Percentiles rank a stretch among this genome's conserved stretches.
Evolutionary conservation across 2,113 vertebrate species (phyloP).

Genomic region (Microtus pennsylvanicus): DNA sequence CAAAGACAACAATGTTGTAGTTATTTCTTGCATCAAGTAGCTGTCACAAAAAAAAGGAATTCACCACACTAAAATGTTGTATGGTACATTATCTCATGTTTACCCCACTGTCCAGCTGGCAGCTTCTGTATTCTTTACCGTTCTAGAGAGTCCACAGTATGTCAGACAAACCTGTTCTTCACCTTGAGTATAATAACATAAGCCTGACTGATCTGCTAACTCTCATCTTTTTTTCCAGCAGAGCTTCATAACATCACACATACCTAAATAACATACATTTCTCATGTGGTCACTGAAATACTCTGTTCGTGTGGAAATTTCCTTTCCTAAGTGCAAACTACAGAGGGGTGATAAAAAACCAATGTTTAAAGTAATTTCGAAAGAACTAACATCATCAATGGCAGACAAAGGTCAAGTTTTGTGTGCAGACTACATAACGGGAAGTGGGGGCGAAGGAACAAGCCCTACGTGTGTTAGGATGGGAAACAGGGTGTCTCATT

Average conservation of each 20-base stretch:
- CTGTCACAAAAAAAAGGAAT: not conserved
- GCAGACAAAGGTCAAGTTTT: not conserved
- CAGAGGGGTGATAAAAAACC: not conserved
- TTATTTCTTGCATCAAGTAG: conserved; percentile 36
- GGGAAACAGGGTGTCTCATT: not conserved
- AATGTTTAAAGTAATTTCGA: conserved; percentile 44
- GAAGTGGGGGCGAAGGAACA: not conserved
- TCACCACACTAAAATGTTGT: conserved; percentile 39
- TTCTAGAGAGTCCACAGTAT: not conserved
- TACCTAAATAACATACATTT: not conserved
- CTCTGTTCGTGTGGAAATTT: not conserved
- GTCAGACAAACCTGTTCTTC: not conserved
- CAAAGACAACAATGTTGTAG: not conserved
- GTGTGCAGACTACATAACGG: not conserved
- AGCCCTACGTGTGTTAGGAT: not conserved
- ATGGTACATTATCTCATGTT: not conserved
- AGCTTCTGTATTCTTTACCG: not conserved
- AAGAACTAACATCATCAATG: conserved; percentile 24
- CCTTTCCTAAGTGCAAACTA: conserved; percentile 23
- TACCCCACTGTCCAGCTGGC: not conserved
- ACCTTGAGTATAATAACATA: not conserved
- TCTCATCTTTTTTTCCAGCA: not conserved
- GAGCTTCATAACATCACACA: not conserved
- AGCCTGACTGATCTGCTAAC: not conserved
- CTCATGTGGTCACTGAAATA: conserved; percentile 25